Evolutionary conservation across 2,888 invertebrate genomes (phyloP), one percentile per base, ranked within the genome.

Genomic region (Paralinhomoeus sp.): DNA sequence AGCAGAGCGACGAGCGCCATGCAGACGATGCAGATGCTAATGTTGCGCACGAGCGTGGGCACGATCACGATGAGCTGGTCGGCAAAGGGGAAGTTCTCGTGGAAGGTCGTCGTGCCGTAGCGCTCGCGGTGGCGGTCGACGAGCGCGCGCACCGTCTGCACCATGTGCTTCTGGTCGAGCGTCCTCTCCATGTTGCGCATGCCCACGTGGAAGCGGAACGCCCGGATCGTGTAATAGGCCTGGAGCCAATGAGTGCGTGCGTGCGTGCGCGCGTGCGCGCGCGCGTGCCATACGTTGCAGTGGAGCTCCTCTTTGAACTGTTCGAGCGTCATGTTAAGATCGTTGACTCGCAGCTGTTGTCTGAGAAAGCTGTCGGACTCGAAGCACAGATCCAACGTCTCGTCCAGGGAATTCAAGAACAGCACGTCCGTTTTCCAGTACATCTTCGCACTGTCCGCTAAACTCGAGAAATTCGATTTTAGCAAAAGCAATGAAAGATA

Each of bases 1-100:
- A 89, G 73, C 57, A 87, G 78, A 0, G 85, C 81, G 36, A 84
- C 81, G 43, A 81, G 69, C 78, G 85, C 82, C 87, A 89, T 89
- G 54, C 84, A 78, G 2, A 77, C 66, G 0, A 84, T 82, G 33
- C 87, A 87, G 0, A 84, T 84, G 24, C 84, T 83, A 52, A 84
- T 77, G 57, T 82, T 80, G 62, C 55, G 53, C n/a, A 56, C 50
- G 18, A 58, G 60, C 9, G 56, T 54, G 7, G 58, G 56, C 24
- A 59, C 45, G 42, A 60, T 57, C 34, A 57, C 58, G 37, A 60
- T 48, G 43, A 60, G 60, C 45, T 60, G 60, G 45, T 60, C 60
- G 23, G 59, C 60, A 48, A 60, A 60, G 12, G 58, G 60, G 43
- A 59, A 60, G 18, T 54, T 52, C 41, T 54, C 51, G 37, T 56